These are phyloP conservation scores for Drosophila grimshawi DNA, from an alignment of 1,140 invertebrate genomes.

Conservation along the genomic window DNA sequence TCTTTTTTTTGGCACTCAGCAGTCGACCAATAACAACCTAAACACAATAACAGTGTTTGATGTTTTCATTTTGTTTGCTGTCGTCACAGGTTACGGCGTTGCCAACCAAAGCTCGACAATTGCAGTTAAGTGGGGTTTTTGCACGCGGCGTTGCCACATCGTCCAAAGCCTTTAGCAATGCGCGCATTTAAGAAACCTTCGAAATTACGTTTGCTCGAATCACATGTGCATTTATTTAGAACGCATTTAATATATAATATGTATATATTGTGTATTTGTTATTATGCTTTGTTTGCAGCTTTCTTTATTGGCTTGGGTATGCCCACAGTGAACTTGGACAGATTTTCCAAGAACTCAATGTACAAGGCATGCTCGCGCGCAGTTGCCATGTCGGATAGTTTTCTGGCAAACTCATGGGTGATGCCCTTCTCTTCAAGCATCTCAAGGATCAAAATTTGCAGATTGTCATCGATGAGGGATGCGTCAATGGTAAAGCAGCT, in stretches of 20 bases:
- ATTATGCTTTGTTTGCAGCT: slow-evolving; percentile 2
- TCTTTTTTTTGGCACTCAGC: slow-evolving; percentile 13
- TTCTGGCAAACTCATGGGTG: slow-evolving; percentile 36
- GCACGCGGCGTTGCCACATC: slow-evolving; percentile 24
- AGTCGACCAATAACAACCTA: slow-evolving; percentile 14
- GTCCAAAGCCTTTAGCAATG: not conserved
- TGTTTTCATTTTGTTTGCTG: slow-evolving; percentile 48
- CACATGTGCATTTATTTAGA: not conserved
- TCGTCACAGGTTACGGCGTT: slow-evolving; percentile 47
- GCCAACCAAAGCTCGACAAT: slow-evolving; percentile 38
- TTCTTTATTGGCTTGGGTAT: slow-evolving; percentile 16
- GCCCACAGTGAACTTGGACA: slow-evolving; percentile 35
- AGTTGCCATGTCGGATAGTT: slow-evolving; percentile 50
- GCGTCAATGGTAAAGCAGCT: slow-evolving; percentile 33
- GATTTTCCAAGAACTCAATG: slow-evolving; percentile 37
- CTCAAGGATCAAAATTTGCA: slow-evolving; percentile 20
- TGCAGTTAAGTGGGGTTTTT: slow-evolving; percentile 24
- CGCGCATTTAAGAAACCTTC: not conserved
- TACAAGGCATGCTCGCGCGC: slow-evolving; percentile 34
- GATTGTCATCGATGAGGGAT: slow-evolving; percentile 23
- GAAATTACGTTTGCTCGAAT: not conserved
- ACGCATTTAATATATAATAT: not conserved
- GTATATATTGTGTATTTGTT: not conserved
- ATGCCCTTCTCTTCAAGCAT: slow-evolving; percentile 43
- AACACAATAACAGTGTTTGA: slow-evolving; percentile 29